Percentiles rank a stretch among this genome's conserved stretches.
These are phyloP conservation scores for Caenorhabditis drosophilae DNA, from an alignment of 2,888 invertebrate species.

Conservation along the genomic window DNA sequence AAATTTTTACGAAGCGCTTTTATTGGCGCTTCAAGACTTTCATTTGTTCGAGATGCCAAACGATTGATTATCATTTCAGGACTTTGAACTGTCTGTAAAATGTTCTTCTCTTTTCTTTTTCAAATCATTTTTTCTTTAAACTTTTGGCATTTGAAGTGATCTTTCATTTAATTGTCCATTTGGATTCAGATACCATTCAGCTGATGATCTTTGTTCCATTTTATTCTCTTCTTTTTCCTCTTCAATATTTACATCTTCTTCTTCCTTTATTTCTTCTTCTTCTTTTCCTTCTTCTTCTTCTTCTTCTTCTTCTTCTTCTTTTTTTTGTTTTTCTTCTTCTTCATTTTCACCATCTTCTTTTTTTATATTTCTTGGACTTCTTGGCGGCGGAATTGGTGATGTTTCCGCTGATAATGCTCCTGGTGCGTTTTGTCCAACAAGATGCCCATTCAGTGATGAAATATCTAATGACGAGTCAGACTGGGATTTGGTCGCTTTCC, in stretches of 20 bases:
- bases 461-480: conserved; percentile 32
- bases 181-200: conserved; percentile 60
- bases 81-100: conserved; percentile 40
- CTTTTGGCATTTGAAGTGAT: conserved; percentile 59
- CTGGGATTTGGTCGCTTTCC: conserved; percentile 29
- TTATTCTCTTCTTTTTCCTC: conserved; percentile 6
- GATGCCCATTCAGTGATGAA: conserved; percentile 26
- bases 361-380: conserved; percentile 15
- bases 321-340: neutral
- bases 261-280: conserved; percentile 3
- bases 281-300: neutral
- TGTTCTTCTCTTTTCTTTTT: neutral
- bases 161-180: conserved; percentile 60
- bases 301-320: neutral
- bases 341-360: conserved; percentile 3
- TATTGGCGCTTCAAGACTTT: conserved; percentile 40
- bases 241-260: neutral
- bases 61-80: conserved; percentile 38
- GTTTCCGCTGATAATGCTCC: conserved; percentile 10
- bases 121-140: neutral
- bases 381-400: conserved; percentile 31
- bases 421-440: conserved; percentile 10
- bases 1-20: conserved; percentile 37
- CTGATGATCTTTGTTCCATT: conserved; percentile 13
- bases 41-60: conserved; percentile 37